Percentiles rank a stretch among this genome's conserved stretches.
Evolutionary conservation across 2,888 invertebrate genomes (phyloP).

Genomic region (Lamellibrachia satsuma): DNA sequence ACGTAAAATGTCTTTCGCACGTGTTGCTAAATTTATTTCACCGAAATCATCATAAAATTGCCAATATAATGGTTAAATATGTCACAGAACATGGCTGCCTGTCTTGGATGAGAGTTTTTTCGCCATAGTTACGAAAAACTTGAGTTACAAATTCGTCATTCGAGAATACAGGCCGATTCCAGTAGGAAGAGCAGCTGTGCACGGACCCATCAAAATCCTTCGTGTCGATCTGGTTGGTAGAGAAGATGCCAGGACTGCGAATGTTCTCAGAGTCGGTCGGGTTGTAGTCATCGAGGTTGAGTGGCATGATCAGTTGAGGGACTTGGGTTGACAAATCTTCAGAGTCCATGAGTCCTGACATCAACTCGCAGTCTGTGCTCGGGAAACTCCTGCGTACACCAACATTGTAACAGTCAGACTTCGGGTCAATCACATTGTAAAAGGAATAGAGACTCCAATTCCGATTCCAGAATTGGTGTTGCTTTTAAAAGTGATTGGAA

Average conservation of each 20-base stretch:
- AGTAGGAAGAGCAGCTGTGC: not conserved
- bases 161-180: not conserved
- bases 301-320: not conserved
- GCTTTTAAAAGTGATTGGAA: no score
- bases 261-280: not conserved
- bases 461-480: no score
- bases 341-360: not conserved
- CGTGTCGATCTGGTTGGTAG: not conserved
- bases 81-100: no score
- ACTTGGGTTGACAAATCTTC: not conserved
- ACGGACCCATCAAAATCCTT: conserved; percentile 3
- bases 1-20: no score
- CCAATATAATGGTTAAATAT: no score
- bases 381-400: not conserved
- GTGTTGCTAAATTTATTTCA: no score
- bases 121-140: no score
- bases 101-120: no score
- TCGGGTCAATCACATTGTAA: no score
- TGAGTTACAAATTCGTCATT: not conserved
- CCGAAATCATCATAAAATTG: no score
- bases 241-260: not conserved
- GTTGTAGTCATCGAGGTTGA: not conserved
- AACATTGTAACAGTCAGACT: not conserved
- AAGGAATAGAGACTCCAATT: no score
- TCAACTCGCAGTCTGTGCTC: not conserved